Evolutionary conservation across 2,113 vertebrate genomes (phyloP), one percentile per base, ranked within the genome.

Genomic region (Suncus etruscus): DNA sequence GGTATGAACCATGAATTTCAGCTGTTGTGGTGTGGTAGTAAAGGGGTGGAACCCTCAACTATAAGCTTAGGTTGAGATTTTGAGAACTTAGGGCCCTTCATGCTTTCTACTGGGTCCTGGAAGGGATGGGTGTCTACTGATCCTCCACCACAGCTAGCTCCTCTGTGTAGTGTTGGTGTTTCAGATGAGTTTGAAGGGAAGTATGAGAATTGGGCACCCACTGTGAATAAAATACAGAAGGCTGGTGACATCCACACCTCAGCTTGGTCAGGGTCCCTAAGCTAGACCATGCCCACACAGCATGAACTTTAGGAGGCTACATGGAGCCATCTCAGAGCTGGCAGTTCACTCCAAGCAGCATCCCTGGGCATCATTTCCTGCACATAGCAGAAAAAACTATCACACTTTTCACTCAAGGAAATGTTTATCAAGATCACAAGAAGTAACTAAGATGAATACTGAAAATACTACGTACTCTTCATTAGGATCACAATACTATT

Each of bases 231-330:
- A 83, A 6, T 24, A 16, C 54, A 54, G 54, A 14, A 54, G 54
- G 58, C 16, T 61, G 65, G 31, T 3, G 0, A 11, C 5, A 45
- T 45, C 6, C 0, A 2, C 8, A 16, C n/a, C 20, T 32, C 8
- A 0, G 0, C 0, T 16, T 3, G 45, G 31, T 48, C 18, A 8
- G 82, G n/a, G 20, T 12, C 18, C 39, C 39, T 39, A 39, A 39
- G 65, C 32, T 50, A 31, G 0, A 0, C 12, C n/a, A 7, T 2
- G 12, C 47, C 8, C 14, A 9, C 2, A 10, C 47, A 10, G 15
- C 16, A 0, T 20, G 0, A 58, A 25, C 47, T 22, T 39, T 14
- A 25, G 47, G 16, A 29, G 58, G 18, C 7, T 61, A 22, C 54
- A 54, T 14, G 18, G 54, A 54, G 54, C 54, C 54, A 54, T 11